Evolutionary conservation across 2,888 invertebrate genomes (phyloP), one percentile per base, ranked within the genome.

Genomic region (Plutella xylostella): DNA sequence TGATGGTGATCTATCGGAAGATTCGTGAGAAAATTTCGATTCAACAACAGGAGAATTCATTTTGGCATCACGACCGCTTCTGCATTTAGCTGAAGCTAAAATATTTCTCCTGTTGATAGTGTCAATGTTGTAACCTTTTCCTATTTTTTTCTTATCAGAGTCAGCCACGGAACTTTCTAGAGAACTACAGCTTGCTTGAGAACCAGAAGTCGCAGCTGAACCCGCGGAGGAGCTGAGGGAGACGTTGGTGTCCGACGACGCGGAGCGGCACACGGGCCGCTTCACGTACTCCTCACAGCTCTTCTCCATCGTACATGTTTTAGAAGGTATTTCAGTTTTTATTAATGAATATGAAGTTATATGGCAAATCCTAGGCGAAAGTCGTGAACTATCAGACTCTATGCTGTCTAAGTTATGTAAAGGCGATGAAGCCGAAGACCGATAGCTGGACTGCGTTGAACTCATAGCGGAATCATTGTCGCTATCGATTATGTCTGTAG

Each of bases 381-480:
- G 59, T 41, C 83, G 85, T 42, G 87, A 87, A 52, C 71, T 73
- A 51, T 85, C 85, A 12, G 84, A 85, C 56, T 87, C 87, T n/a
- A 86, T 72, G 48, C 83, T 76, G 50, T 87, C 87, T 44, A 87
- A 80, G n/a, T 84, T 87, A 45, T 88, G 88, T 52, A 91, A 91
- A 1, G 93, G 93, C 20, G 94, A 93, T 52, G 89, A 88, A 48
- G 89, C 90, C 51, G 90, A 89, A 3, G 92, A 92, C 54, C 91
- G 87, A 64, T 89, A 90, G 65, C 91, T 91, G 37, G 92, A 93
- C 44, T 92, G 90, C 55, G 92, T 92, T 40, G 92, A 92, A 65
- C 94, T 94, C 66, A 94, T 92, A 4, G 94, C 94, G 21, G 94
- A 94, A 70, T 95, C 94, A 60, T 93, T 93, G 67, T 94, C 94